phyloP scores from a whole-genome alignment of 2,113 vertebrate species.

The Ictalurus furcatus region DNA sequence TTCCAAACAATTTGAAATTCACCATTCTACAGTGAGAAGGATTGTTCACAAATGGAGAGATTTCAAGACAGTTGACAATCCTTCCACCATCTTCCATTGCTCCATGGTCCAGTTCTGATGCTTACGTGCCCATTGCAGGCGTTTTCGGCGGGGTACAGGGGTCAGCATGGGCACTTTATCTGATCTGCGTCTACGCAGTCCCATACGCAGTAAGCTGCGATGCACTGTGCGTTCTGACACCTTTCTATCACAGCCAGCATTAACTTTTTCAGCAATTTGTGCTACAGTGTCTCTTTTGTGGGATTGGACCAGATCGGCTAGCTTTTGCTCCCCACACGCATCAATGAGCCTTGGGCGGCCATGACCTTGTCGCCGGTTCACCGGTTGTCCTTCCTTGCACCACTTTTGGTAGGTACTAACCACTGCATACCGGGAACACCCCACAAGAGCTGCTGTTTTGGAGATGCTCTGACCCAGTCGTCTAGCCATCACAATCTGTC shows the following conservation, averaged over 20 bases:
- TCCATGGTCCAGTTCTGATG: background rate
- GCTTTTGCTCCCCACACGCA: background rate
- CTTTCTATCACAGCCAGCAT: background rate
- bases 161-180: background rate
- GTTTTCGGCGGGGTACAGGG: background rate
- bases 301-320: background rate
- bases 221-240: background rate
- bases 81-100: background rate
- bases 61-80: background rate
- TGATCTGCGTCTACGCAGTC: background rate
- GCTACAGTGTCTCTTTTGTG: background rate
- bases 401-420: background rate
- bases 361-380: background rate
- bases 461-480: slow-evolving; percentile 1
- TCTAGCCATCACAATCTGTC: background rate
- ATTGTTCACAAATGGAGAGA: background rate
- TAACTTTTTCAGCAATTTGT: slow-evolving; percentile 6
- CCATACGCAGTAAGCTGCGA: background rate
- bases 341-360: background rate
- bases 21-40: background rate
- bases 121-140: background rate
- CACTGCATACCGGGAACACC: background rate
- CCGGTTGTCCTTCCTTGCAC: background rate
- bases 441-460: background rate
- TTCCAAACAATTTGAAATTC: background rate